These are phyloP conservation scores for Podiceps cristatus DNA, from an alignment of 2,113 vertebrate genomes.

Conservation along the genomic window DNA sequence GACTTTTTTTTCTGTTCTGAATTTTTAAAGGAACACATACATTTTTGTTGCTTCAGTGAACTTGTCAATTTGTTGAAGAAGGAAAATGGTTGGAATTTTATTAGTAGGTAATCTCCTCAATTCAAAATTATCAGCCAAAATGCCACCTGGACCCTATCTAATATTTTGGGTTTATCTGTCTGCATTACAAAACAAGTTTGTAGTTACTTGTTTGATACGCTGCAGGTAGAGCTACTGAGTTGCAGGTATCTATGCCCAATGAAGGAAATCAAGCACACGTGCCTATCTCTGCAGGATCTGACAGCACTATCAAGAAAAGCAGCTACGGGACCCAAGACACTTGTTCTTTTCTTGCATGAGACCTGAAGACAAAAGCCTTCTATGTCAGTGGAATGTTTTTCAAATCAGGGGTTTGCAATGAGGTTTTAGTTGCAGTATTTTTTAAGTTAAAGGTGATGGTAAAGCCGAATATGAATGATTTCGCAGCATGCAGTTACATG, in stretches of 20 bases:
- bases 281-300: background rate
- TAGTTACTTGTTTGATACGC: background rate
- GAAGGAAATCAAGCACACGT: background rate
- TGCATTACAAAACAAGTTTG: background rate
- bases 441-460: background rate
- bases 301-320: background rate
- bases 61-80: background rate
- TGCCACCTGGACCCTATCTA: background rate
- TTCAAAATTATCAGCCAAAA: background rate
- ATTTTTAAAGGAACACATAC: background rate
- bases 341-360: background rate
- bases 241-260: accelerated
- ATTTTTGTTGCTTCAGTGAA: background rate
- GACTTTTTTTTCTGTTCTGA: background rate
- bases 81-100: background rate
- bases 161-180: background rate
- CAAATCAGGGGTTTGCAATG: background rate
- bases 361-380: background rate
- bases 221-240: background rate
- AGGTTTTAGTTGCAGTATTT: background rate
- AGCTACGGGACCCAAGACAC: background rate
- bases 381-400: background rate
- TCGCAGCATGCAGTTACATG: background rate
- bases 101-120: accelerated
- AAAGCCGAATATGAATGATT: background rate